phyloP scores from a whole-genome alignment of 2,888 invertebrate genomes.

The Conistra vaccinii region DNA sequence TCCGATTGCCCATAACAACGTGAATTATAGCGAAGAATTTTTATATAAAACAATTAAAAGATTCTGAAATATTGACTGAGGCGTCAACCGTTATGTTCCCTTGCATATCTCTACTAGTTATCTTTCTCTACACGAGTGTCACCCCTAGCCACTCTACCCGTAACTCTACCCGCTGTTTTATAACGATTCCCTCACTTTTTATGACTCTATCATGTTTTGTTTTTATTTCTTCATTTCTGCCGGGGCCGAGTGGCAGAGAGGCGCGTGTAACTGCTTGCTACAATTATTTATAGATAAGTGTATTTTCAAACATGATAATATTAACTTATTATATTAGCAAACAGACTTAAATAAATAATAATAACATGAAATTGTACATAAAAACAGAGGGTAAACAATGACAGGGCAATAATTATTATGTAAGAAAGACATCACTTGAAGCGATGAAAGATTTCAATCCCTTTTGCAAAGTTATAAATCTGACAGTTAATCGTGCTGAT shows the following conservation, averaged over 20 bases:
- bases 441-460: neutral
- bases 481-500: neutral
- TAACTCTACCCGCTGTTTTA: constrained; percentile 58
- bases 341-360: too few species aligned
- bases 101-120: neutral
- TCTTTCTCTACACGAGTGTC: neutral
- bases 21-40: neutral
- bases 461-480: neutral
- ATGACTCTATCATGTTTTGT: constrained; percentile 71
- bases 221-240: constrained; percentile 63
- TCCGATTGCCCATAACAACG: neutral
- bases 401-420: constrained; percentile 8
- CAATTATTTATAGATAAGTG: too few species aligned
- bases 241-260: neutral
- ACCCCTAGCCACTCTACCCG: constrained; percentile 39
- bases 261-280: neutral
- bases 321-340: too few species aligned
- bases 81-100: neutral
- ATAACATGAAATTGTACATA: too few species aligned
- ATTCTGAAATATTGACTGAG: neutral
- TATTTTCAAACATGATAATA: too few species aligned
- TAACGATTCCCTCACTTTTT: constrained; percentile 72
- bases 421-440: too few species aligned
- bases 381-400: too few species aligned
- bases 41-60: neutral